Evolutionary conservation across 2,113 vertebrate species (phyloP).

Genomic region (Strigops habroptila): DNA sequence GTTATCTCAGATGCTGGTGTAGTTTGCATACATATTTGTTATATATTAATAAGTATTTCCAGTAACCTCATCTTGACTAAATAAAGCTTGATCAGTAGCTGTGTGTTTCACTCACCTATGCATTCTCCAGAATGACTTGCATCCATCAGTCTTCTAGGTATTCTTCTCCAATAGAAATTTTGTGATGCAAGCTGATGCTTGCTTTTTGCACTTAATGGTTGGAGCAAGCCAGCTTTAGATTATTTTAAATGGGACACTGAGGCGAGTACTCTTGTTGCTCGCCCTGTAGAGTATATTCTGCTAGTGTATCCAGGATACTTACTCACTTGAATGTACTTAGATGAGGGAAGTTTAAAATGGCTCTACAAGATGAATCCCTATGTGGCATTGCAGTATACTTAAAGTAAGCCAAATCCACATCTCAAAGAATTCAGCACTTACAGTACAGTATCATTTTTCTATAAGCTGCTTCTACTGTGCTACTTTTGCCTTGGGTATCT

Average conservation of each 20-base stretch:
- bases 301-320: slow-evolving; percentile 3
- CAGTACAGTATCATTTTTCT: neutral
- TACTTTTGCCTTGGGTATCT: neutral
- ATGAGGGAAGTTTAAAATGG: slow-evolving; percentile 54
- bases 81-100: slow-evolving; percentile 26
- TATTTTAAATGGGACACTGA: slow-evolving; percentile 49
- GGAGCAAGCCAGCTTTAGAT: slow-evolving; percentile 52
- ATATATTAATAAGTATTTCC: slow-evolving; percentile 33
- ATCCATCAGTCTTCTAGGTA: slow-evolving; percentile 39
- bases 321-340: slow-evolving; percentile 52
- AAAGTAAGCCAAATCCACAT: slow-evolving; percentile 60
- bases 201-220: slow-evolving; percentile 62
- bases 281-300: slow-evolving; percentile 57
- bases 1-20: slow-evolving; percentile 29
- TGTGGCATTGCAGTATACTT: slow-evolving; percentile 5
- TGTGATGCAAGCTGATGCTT: slow-evolving; percentile 34
- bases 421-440: slow-evolving; percentile 48
- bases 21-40: slow-evolving; percentile 20
- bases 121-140: slow-evolving; percentile 24
- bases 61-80: slow-evolving; percentile 45
- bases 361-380: neutral
- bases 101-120: slow-evolving; percentile 45
- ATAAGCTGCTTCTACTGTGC: neutral
- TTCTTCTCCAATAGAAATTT: slow-evolving; percentile 19
- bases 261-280: slow-evolving; percentile 39